Conservation (phyloP, 2,797 vertebrate species). For the Chelidonichthys spinosus region DNA sequence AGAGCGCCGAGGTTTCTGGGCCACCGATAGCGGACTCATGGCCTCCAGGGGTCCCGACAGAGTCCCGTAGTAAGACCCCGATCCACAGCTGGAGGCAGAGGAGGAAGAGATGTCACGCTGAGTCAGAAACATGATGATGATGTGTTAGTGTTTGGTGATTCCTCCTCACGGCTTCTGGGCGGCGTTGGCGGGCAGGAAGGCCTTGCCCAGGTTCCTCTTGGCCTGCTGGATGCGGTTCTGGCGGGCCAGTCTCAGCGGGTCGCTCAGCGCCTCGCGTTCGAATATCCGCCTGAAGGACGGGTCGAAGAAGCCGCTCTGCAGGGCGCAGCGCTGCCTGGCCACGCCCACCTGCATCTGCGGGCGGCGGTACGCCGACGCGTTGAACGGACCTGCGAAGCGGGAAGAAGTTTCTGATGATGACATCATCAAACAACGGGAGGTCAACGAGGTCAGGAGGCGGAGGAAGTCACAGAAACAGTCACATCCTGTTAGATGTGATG, state of each 20-base stretch:
- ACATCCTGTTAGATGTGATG: no score
- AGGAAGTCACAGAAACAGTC: no score
- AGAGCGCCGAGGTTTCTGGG: conserved; percentile 72
- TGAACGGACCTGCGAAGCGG: conserved; percentile 84
- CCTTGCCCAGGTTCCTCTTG: conserved; percentile 88
- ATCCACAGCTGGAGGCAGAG: conserved; percentile 82
- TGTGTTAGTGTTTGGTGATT: background rate
- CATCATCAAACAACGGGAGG: no score
- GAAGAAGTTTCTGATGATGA: no score
- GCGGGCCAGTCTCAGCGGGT: conserved; percentile 83
- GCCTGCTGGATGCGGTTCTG: conserved; percentile 84
- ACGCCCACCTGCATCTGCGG: conserved; percentile 87
- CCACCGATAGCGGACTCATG: conserved; percentile 82
- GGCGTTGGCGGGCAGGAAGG: conserved; percentile 87
- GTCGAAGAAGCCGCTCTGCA: conserved; percentile 90
- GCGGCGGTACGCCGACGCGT: conserved; percentile 87
- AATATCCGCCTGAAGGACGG: conserved; percentile 85
- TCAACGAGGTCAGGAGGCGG: no score
- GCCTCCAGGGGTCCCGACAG: conserved; percentile 84
- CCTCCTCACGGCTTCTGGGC: conserved; percentile 87
- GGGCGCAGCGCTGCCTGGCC: conserved; percentile 79
- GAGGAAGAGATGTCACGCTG: background rate
- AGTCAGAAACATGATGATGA: no score
- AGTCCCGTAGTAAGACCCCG: conserved; percentile 90
- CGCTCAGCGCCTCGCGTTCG: conserved; percentile 85